Conservation (phyloP, 1,140 invertebrate species). For the Globodera ellingtonae region DNA sequence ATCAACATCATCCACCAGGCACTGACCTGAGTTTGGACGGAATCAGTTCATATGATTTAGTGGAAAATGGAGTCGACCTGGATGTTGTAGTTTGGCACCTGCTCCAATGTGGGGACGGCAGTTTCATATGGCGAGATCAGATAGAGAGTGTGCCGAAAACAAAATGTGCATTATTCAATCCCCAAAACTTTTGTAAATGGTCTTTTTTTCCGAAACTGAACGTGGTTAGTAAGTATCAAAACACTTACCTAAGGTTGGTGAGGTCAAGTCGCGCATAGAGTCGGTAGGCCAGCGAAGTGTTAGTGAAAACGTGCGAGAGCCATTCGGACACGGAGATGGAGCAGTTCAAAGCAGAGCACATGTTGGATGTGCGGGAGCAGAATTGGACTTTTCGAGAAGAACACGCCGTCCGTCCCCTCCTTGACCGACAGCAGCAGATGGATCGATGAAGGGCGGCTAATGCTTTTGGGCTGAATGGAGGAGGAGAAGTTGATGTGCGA, state of each 20-base stretch:
- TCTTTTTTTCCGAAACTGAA: too few species aligned
- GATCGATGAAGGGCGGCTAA: too few species aligned
- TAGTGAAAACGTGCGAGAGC: constrained; percentile 58
- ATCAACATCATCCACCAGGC: constrained; percentile 63
- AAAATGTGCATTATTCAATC: too few species aligned
- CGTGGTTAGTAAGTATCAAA: not conserved
- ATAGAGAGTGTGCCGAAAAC: constrained; percentile 40
- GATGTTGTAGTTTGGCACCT: constrained; percentile 64
- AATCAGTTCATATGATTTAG: not conserved
- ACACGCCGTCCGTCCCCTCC: too few species aligned
- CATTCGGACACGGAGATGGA: constrained; percentile 15
- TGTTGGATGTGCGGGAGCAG: too few species aligned
- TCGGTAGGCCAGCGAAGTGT: constrained; percentile 60
- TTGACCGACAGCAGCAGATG: too few species aligned
- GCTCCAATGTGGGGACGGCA: constrained; percentile 46
- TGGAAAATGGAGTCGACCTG: constrained; percentile 43
- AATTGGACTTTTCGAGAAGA: too few species aligned
- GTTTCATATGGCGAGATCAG: constrained; percentile 63
- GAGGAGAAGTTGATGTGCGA: too few species aligned
- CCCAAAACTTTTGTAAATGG: too few species aligned
- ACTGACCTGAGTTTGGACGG: constrained; percentile 47
- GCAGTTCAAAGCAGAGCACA: not conserved
- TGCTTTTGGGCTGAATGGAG: too few species aligned
- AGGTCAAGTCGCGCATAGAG: constrained; percentile 56
- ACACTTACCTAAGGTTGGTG: constrained; percentile 57